Base-by-base conservation (phyloP, 1,140 invertebrate genomes). In the Drosophila pallidifrons region DNA sequence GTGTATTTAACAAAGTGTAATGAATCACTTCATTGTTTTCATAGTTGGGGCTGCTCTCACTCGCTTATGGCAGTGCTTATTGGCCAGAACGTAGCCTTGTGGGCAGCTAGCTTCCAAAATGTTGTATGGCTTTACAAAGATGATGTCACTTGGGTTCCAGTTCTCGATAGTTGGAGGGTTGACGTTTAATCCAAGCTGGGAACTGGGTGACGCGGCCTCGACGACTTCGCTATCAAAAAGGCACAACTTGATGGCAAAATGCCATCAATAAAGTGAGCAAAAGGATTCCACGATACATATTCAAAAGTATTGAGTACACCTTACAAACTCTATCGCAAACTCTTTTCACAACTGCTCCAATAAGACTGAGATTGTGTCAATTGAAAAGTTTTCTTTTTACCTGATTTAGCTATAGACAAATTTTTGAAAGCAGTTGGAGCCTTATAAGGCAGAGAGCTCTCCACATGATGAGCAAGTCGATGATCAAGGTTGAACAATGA, bases 21-120 rank as follows among this genome's bases (percentile, higher is more conserved):
- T 43, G 4, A 43, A 43, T 43, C 41, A 43, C n/a, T 13, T 43
- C 7, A 43, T n/a, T 43, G 2, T 43, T 1, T 43, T 30, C 38
- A 55, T n/a, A 6, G 58, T 16, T 35, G 65, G 1, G 28, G 52
- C 58, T 10, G 8, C 58, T 51, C 72, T 77, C 15, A 85, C 90
- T 6, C 83, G 67, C 38, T 80, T 90, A 5, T 91, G 90, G 11
- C 90, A 91, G 43, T 90, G 82, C 49, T 91, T 91, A 45, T 91
- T 88, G 20, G 77, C 78, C 68, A 91, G 65, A 5, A 91, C 63
- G 61, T 88, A 91, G 16, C 90, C 90, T 11, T 60, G 59, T 0
- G 90, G 90, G 20, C 90, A 91, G 38, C 59, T 85, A 47, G 74
- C 81, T 58, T 90, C 76, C 54, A 91, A 58, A 52, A 91, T 90